Percentiles rank a stretch among this genome's conserved stretches.
Evolutionary conservation across 2,888 invertebrate species (phyloP).

Genomic region (Zootermopsis nevadensis): DNA sequence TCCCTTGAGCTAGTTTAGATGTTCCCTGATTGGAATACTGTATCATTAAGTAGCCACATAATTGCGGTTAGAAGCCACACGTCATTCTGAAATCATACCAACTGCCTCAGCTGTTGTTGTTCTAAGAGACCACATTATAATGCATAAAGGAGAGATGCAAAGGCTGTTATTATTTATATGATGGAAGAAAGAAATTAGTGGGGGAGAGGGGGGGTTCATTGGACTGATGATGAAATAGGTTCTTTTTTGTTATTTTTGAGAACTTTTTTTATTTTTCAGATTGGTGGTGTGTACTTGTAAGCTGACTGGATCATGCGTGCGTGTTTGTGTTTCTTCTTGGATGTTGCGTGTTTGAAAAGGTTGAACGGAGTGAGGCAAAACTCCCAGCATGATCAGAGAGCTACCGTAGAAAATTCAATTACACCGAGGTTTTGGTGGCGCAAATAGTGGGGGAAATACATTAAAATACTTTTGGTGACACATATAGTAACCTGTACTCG

Average conservation of each 20-base stretch:
- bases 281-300: neutral
- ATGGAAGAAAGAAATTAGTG: constrained; percentile 18
- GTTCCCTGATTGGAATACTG: constrained; percentile 40
- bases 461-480: too few relatives aligned
- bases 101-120: constrained; percentile 1
- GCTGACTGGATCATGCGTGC: too few relatives aligned
- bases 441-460: too few relatives aligned
- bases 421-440: too few relatives aligned
- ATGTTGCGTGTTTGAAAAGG: neutral
- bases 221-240: constrained; percentile 3
- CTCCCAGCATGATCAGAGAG: neutral
- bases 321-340: neutral
- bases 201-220: neutral
- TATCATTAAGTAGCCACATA: constrained; percentile 43
- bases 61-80: constrained; percentile 23
- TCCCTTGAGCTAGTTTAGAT: neutral
- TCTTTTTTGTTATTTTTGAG: neutral
- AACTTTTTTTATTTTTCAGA: neutral
- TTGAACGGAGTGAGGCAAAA: neutral
- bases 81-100: constrained; percentile 24
- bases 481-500: too few relatives aligned
- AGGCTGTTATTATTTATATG: constrained; percentile 28
- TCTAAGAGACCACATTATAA: neutral
- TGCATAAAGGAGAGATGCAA: constrained; percentile 16
- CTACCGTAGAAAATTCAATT: neutral